These are phyloP conservation scores for Natator depressus DNA, from an alignment of 2,113 vertebrate genomes.

Conservation along the genomic window DNA sequence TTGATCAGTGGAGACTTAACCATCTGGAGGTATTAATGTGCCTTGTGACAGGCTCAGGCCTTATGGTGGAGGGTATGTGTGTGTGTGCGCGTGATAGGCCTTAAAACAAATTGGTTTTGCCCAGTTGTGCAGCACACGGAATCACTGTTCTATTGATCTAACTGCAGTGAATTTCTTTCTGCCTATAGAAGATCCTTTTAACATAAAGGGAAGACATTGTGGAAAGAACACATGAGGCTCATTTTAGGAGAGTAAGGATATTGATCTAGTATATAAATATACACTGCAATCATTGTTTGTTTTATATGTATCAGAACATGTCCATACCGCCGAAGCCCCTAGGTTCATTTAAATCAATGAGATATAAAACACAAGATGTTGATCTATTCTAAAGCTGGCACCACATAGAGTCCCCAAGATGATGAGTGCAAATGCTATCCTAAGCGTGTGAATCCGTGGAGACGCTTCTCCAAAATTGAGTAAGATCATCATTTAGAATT, in stretches of 20 bases:
- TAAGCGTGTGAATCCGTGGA: not conserved
- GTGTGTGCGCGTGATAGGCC: not conserved
- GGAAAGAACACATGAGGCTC: not conserved
- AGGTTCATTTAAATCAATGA: not conserved
- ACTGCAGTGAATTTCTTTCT: not conserved
- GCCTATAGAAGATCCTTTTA: not conserved
- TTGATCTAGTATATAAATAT: not conserved
- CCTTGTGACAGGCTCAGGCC: not conserved
- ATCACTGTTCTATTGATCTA: not conserved
- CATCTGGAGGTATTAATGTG: not conserved
- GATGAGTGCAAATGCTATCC: not conserved
- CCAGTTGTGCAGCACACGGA: not conserved
- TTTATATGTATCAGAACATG: not conserved
- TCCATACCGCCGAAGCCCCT: not conserved
- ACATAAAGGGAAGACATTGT: not conserved
- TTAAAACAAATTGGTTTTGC: not conserved
- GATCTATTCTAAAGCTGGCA: not conserved
- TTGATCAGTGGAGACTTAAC: not conserved
- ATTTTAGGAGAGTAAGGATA: not conserved
- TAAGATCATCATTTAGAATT: not conserved
- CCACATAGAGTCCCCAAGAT: not conserved
- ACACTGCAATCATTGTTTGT: not conserved
- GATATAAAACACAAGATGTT: no score
- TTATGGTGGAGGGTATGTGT: no score
- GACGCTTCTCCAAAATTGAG: not conserved